Percentiles rank a stretch among this genome's conserved stretches.
Evolutionary conservation across 2,888 invertebrate genomes (phyloP).

Genomic region (Tuberolachnus salignus): DNA sequence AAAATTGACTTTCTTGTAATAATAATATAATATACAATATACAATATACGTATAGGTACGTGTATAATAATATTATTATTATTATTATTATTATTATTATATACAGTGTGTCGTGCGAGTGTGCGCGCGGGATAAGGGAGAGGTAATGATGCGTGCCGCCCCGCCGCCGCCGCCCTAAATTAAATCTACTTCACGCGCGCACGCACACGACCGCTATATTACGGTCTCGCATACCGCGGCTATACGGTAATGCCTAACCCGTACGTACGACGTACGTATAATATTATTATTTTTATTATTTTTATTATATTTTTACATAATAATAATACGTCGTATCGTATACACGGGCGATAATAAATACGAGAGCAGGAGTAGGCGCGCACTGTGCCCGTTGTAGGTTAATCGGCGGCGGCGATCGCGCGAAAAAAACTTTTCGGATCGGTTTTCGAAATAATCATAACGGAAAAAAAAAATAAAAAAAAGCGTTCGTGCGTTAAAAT

Average conservation of each 20-base stretch:
- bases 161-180: slow-evolving; percentile 13
- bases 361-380: too few relatives aligned
- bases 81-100: too few relatives aligned
- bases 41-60: background rate
- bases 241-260: too few relatives aligned
- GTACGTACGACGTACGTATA: too few relatives aligned
- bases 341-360: too few relatives aligned
- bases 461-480: too few relatives aligned
- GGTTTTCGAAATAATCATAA: background rate
- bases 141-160: slow-evolving; percentile 26
- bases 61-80: background rate
- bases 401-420: background rate
- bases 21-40: background rate
- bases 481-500: too few relatives aligned
- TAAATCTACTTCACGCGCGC: slow-evolving; percentile 5
- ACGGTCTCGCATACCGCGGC: background rate
- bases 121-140: slow-evolving; percentile 3
- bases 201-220: background rate
- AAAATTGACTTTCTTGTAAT: slow-evolving; percentile 27
- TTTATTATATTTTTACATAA: too few relatives aligned
- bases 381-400: too few relatives aligned
- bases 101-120: background rate
- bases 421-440: background rate
- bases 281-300: too few relatives aligned
- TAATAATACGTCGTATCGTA: too few relatives aligned